Evolutionary conservation across 2,113 vertebrate species (phyloP).

Genomic region (Pseudorasbora parva): DNA sequence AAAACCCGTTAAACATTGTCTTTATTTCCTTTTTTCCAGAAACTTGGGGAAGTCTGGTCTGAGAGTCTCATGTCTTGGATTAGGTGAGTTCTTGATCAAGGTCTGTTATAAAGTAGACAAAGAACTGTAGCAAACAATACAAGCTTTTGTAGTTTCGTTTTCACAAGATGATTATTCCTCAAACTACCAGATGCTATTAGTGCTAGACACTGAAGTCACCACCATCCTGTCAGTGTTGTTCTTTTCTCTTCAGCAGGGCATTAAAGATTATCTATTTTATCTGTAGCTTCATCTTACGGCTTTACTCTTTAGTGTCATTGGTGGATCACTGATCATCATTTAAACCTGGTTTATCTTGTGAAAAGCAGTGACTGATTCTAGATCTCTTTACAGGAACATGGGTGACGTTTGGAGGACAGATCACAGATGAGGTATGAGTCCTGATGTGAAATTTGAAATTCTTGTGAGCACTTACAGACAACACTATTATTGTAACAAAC

Average conservation of each 20-base stretch:
- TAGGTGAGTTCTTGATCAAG: constrained; percentile 81
- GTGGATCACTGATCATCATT: constrained; percentile 34
- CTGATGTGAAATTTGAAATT: not conserved
- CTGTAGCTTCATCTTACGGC: constrained; percentile 16
- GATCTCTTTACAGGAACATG: constrained; percentile 85
- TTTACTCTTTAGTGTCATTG: constrained; percentile 3
- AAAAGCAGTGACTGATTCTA: constrained; percentile 30
- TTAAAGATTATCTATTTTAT: constrained; percentile 33
- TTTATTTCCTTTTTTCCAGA: constrained; percentile 74
- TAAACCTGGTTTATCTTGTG: constrained; percentile 22
- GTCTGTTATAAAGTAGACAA: not conserved
- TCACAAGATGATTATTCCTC: not conserved
- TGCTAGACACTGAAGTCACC: not conserved
- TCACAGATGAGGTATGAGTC: constrained; percentile 91
- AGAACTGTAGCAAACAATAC: not conserved
- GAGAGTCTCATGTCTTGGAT: constrained; percentile 95
- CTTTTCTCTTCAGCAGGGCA: not conserved
- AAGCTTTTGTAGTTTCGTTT: not conserved
- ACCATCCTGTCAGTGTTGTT: not conserved
- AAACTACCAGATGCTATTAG: not conserved
- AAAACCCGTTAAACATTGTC: constrained; percentile 10
- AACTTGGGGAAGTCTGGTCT: constrained; percentile 98
- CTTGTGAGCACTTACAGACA: not conserved
- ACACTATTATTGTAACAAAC: too few species aligned
- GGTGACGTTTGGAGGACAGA: constrained; percentile 98